Percentiles rank a stretch among this genome's conserved stretches.
These are phyloP conservation scores for Pluvialis apricaria DNA, from an alignment of 2,113 vertebrate species.

Conservation along the genomic window DNA sequence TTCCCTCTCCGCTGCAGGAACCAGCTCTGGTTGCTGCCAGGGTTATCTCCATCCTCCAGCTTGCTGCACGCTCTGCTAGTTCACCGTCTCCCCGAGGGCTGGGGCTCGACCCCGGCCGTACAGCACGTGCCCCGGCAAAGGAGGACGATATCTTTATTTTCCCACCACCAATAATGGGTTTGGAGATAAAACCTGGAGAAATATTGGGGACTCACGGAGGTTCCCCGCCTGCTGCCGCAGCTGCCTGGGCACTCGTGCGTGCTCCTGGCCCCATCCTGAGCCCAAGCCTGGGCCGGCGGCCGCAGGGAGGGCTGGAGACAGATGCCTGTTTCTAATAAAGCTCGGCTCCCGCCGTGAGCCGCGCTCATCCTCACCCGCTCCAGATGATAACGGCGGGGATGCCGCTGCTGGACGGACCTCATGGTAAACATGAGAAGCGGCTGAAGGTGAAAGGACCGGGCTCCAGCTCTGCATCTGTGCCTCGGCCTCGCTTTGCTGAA, in stretches of 20 bases:
- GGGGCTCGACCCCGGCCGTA: background rate
- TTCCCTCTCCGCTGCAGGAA: background rate
- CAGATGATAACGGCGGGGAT: constrained; percentile 1
- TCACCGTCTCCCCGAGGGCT: background rate
- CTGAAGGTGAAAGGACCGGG: background rate
- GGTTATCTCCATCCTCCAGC: constrained; percentile 55
- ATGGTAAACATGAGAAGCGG: background rate
- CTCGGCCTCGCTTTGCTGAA: accelerated
- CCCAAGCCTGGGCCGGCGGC: accelerated
- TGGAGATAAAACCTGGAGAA: background rate
- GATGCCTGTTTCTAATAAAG: constrained; percentile 13
- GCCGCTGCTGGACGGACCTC: background rate
- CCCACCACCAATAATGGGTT: accelerated
- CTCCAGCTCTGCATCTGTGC: background rate
- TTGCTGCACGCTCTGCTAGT: background rate
- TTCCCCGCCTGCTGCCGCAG: background rate
- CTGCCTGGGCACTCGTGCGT: background rate
- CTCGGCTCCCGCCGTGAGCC: background rate
- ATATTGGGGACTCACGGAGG: background rate
- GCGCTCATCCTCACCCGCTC: background rate
- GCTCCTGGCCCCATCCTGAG: background rate
- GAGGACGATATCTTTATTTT: background rate
- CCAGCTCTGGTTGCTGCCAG: background rate
- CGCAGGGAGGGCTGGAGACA: background rate
- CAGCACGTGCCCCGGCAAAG: background rate